Percentiles rank a stretch among this genome's conserved stretches.
phyloP scores from a whole-genome alignment of 1,140 invertebrate genomes.

The Cyclina sinensis region DNA sequence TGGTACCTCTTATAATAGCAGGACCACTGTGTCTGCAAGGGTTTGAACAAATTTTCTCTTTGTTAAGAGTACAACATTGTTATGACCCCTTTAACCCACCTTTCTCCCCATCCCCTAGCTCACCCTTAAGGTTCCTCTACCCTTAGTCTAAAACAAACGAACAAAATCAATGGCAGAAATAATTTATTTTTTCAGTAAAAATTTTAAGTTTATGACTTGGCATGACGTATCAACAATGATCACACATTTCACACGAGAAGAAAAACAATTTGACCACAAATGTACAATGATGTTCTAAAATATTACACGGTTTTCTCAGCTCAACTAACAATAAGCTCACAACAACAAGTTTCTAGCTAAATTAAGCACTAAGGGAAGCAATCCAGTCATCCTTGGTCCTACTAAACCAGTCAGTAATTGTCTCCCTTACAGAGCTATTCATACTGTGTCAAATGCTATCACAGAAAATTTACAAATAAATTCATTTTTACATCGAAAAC shows the following conservation, averaged over 20 bases:
- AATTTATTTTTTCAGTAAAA: constrained; percentile 31
- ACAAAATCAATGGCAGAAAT: neutral
- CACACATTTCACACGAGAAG: neutral
- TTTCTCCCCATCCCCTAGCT: too few relatives aligned
- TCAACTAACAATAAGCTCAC: neutral
- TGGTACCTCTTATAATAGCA: too few relatives aligned
- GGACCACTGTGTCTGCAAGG: too few relatives aligned
- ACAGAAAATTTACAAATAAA: too few relatives aligned
- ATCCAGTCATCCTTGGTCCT: neutral
- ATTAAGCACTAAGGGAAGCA: neutral
- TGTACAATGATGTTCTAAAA: neutral
- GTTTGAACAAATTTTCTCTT: too few relatives aligned
- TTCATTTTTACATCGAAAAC: too few relatives aligned
- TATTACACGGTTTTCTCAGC: neutral
- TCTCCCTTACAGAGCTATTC: too few relatives aligned
- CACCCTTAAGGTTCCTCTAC: too few relatives aligned
- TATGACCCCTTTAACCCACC: too few relatives aligned
- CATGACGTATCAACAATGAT: constrained; percentile 24
- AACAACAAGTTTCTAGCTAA: neutral
- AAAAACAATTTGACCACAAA: constrained; percentile 1
- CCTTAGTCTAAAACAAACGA: neutral
- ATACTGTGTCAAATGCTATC: too few relatives aligned
- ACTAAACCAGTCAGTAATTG: neutral
- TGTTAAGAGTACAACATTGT: too few relatives aligned
- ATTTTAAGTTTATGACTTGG: constrained; percentile 23